phyloP scores from a whole-genome alignment of 1,140 invertebrate species.

The Dinothrombium tinctorium region DNA sequence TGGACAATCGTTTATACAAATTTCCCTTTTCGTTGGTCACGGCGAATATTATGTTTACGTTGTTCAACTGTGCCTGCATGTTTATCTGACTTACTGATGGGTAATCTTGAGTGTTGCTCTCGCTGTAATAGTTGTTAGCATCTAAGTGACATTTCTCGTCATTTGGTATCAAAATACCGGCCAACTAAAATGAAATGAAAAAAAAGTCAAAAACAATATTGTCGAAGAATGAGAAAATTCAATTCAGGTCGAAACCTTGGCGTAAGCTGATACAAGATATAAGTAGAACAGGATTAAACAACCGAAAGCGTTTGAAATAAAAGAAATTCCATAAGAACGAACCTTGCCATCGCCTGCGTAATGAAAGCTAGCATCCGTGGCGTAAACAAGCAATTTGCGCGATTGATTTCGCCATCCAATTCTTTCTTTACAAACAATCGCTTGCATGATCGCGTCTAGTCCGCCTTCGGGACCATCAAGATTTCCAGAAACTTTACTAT shows the following conservation, averaged over 20 bases:
- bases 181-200: slow-evolving; percentile 24
- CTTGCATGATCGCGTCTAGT: slow-evolving; percentile 95
- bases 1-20: slow-evolving; percentile 56
- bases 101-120: slow-evolving; percentile 59
- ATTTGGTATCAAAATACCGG: slow-evolving; percentile 78
- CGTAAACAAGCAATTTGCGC: slow-evolving; percentile 15
- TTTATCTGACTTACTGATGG: slow-evolving; percentile 77
- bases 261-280: no score
- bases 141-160: slow-evolving; percentile 77
- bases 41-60: slow-evolving; percentile 93
- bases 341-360: slow-evolving; percentile 16
- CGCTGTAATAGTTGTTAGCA: slow-evolving; percentile 51
- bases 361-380: slow-evolving; percentile 17
- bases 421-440: slow-evolving; percentile 10
- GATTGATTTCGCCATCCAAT: slow-evolving; percentile 15
- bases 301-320: no score
- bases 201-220: background rate
- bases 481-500: slow-evolving; percentile 28
- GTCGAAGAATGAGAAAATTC: background rate
- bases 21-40: slow-evolving; percentile 61
- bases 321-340: no score
- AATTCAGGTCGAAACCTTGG: no score
- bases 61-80: slow-evolving; percentile 57
- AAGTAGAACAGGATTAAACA: no score
- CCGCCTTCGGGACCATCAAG: slow-evolving; percentile 92